A percentile compares a stretch with the other conserved stretches of the same genome.
Evolutionary conservation across 2,113 vertebrate genomes (phyloP).

Genomic region (Climacteris rufus): DNA sequence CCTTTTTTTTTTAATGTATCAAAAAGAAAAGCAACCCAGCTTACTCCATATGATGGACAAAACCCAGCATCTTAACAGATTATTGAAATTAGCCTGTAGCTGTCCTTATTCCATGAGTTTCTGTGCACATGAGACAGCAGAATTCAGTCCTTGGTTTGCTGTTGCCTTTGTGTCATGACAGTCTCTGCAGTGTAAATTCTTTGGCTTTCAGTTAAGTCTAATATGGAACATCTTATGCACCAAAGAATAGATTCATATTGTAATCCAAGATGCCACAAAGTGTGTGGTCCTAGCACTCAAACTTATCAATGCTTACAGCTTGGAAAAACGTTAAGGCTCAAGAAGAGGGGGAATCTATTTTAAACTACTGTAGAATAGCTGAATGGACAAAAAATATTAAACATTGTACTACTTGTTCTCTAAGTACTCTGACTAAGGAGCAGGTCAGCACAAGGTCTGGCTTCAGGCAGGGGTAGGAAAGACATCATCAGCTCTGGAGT

Average conservation of each 20-base stretch:
- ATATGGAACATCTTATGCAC: background rate
- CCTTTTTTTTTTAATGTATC: background rate
- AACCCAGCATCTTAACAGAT: conserved; percentile 16
- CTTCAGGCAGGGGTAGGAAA: background rate
- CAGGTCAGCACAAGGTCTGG: background rate
- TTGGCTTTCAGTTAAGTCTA: conserved; percentile 33
- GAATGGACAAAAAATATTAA: background rate
- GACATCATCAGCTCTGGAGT: background rate
- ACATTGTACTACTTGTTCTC: background rate
- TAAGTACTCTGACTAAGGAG: background rate
- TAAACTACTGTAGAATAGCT: background rate
- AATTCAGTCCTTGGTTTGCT: conserved; percentile 1
- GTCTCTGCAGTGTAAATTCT: conserved; percentile 14
- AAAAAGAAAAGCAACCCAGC: background rate
- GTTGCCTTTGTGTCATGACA: background rate
- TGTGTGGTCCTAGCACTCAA: background rate
- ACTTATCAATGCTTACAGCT: background rate
- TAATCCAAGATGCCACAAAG: background rate
- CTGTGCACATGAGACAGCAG: background rate
- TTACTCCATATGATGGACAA: conserved; percentile 44
- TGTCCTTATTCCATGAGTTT: conserved; percentile 24
- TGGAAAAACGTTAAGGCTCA: conserved; percentile 17
- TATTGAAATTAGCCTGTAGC: background rate
- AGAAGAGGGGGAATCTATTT: background rate
- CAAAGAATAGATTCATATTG: background rate